Percentiles rank a stretch among this genome's conserved stretches.
Conservation (phyloP, 2,797 vertebrate species). For the Darevskia nairensis region DNA sequence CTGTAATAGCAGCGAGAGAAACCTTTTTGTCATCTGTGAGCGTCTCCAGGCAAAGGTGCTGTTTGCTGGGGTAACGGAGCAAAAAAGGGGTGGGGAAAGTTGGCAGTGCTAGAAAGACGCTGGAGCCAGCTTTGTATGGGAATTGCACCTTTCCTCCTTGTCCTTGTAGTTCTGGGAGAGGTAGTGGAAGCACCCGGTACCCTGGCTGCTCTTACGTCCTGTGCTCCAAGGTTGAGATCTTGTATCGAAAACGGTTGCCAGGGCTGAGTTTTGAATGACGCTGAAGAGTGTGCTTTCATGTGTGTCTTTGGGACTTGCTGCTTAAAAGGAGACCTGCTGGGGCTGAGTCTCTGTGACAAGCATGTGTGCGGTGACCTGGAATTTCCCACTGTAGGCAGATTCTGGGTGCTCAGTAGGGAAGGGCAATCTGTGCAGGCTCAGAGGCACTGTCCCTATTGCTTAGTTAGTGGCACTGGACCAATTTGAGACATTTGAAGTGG, state of each 20-base stretch:
- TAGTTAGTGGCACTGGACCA: neutral
- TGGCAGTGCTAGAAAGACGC: neutral
- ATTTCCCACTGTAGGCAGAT: neutral
- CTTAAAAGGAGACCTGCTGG: neutral
- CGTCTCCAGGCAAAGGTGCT: neutral
- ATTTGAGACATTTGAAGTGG: neutral
- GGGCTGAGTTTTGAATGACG: neutral
- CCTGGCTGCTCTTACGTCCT: neutral
- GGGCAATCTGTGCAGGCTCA: neutral
- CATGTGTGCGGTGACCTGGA: neutral
- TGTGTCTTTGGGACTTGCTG: neutral
- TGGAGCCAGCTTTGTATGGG: neutral
- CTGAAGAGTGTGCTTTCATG: neutral
- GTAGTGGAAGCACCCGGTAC: neutral
- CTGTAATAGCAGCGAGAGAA: neutral
- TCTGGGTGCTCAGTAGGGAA: neutral
- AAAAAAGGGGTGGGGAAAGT: neutral
- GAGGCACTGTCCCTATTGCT: neutral
- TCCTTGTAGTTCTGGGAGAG: neutral
- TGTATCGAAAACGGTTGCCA: neutral
- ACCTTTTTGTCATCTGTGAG: neutral
- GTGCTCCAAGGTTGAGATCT: too few species aligned
- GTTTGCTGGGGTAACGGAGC: neutral
- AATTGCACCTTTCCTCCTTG: neutral
- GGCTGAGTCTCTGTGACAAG: too few species aligned